Evolutionary conservation across 2,888 invertebrate genomes (phyloP).

Genomic region (Cheilosia urbana): DNA sequence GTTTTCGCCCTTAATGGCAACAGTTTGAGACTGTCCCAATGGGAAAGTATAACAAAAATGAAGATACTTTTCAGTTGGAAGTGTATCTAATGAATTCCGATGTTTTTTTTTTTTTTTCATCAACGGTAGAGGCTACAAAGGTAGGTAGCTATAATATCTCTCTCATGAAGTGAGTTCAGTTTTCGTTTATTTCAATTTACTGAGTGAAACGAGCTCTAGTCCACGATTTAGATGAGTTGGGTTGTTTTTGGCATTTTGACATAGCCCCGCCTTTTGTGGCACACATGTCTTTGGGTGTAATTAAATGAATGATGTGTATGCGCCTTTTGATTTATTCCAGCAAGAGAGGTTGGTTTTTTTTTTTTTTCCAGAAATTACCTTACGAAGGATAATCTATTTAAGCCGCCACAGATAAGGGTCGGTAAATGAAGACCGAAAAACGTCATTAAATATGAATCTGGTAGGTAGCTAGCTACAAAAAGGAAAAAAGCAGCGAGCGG

Average conservation of each 20-base stretch:
- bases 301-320: no score
- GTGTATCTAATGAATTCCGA: slow-evolving; percentile 33
- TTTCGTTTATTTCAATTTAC: slow-evolving; percentile 19
- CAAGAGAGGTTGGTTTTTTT: no score
- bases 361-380: no score
- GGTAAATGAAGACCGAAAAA: no score
- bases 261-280: no score
- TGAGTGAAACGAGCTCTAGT: not conserved
- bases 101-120: not conserved
- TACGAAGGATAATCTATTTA: no score
- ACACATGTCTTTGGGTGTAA: no score
- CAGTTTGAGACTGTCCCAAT: slow-evolving; percentile 36
- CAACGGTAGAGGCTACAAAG: not conserved
- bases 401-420: no score
- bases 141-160: not conserved
- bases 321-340: no score
- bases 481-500: no score
- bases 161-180: not conserved
- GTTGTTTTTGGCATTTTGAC: not conserved
- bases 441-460: no score
- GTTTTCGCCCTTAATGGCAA: slow-evolving; percentile 33
- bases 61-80: slow-evolving; percentile 28
- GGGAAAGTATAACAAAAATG: slow-evolving; percentile 8
- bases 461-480: no score
- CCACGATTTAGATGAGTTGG: not conserved